Evolutionary conservation across 1,140 invertebrate genomes (phyloP), one percentile per base, ranked within the genome.

Genomic region (Papilio aristodemus): DNA sequence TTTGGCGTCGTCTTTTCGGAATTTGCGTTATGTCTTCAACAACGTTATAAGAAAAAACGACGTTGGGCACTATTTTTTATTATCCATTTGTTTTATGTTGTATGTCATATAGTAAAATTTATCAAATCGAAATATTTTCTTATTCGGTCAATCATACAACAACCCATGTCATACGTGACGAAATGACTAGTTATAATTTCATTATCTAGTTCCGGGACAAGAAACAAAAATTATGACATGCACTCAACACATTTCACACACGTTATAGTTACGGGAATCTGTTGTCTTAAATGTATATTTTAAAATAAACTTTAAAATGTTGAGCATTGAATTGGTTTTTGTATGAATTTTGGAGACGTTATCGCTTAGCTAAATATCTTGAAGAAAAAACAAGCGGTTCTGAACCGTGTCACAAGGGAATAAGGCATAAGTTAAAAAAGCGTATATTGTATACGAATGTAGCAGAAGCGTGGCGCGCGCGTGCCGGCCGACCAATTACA

Each of bases 401-500:
- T 66, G n/a, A 27, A 17, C 41, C 25, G 13, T 66, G 0, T n/a
- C 13, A 9, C 25, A 1, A 43, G 7, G 39, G n/a, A 46, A 50
- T 66, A 66, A 37, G 25, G 63, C 17, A 19, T 25, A 50, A n/a
- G 22, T 32, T 46, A 0, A 10, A 2, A 39, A 36, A 10, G 11
- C 27, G 25, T 50, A 39, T 46, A 66, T 66, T 66, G 63, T 58
- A 14, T 32, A 22, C 41, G 60, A 27, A 38, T 68, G 57, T 73
- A 71, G 63, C 41, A 74, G 80, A 76, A 84, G 86, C 86, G 85
- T 87, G 86, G 74, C 78, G 59, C 43, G 76, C 86, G 85, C 86
- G 86, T 89, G 86, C 81, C 84, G 41, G 41, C 39, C 63, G 60
- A 70, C 78, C 84, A 86, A 87, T 87, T 85, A 85, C 79, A 85